Evolutionary conservation across 2,113 vertebrate species (phyloP).

Genomic region (Neodon shergylaensis): DNA sequence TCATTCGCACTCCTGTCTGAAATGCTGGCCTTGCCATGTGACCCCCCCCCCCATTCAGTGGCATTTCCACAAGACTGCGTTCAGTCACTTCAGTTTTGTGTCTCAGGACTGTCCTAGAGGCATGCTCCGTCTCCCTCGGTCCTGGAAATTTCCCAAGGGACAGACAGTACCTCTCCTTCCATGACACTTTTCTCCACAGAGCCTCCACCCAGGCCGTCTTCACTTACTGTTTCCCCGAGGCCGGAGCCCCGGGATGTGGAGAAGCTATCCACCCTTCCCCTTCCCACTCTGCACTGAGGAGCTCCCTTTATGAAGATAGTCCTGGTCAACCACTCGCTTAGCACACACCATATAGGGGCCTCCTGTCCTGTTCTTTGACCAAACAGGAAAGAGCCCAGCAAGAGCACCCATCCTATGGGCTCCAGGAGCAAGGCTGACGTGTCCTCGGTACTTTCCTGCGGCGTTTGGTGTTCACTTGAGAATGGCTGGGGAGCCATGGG

Average conservation of each 20-base stretch:
- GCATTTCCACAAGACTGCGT: neutral
- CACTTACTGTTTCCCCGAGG: neutral
- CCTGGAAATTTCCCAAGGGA: neutral
- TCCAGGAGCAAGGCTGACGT: neutral
- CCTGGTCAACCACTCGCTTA: neutral
- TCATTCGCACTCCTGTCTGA: neutral
- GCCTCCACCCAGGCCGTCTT: neutral
- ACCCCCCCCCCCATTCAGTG: neutral
- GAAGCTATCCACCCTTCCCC: too few species aligned
- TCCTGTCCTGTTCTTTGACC: neutral
- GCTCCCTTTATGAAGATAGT: neutral
- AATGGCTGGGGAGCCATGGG: neutral
- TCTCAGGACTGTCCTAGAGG: neutral
- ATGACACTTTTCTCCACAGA: neutral
- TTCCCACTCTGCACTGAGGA: neutral
- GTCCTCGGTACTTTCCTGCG: neutral
- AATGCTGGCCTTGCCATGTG: neutral
- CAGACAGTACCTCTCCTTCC: neutral
- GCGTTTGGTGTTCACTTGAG: neutral
- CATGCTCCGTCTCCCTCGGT: neutral
- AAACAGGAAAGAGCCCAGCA: neutral
- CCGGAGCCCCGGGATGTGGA: neutral
- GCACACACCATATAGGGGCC: neutral
- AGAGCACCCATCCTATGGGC: neutral
- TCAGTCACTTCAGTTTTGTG: neutral